Base-by-base conservation (phyloP, 2,113 vertebrate species). In the Ariopsis seemanni region DNA sequence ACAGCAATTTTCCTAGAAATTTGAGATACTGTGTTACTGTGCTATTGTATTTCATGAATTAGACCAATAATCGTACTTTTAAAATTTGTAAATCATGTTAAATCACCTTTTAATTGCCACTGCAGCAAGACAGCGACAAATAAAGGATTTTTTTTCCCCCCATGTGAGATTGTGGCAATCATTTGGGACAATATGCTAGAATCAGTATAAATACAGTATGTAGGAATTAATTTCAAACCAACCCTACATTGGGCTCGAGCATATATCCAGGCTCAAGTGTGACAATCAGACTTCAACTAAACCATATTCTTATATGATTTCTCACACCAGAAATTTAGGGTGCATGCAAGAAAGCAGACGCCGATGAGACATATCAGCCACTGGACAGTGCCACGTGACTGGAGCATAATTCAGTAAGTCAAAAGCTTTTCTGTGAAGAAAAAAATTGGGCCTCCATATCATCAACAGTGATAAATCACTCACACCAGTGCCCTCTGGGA, bases 401-500 rank as follows among this genome's bases (percentile, higher is more conserved):
- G 85, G 82, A 90, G 57, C 60, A 65, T 77, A 90, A 77, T 27
- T 30, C 15, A 22, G 77, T 62, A 69, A 78, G 86, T 63, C 34
- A 85, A 89, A 91, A 86, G 42, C 11, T 6, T 77, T 55, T 11
- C 5, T 48, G 48, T 69, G 9, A 80, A 69, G 34, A 84, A 50
- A 7, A 88, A 52, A 74, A 14, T 81, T 20, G 79, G 77, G 5
- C 77, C 63, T 86, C 90, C 87, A 89, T 88, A 91, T 90, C 91
- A 83, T 81, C 25, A 77, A 65, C 55, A 88, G 89, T 91, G 69
- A 91, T 30, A 72, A 86, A n/a, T 52, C 27, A 81, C 20, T 27
- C 81, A 48, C 30, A 30, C 58, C n/a, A 83, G 52, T 27, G 72
- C 65, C 87, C 87, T 57, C 17, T 3, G 75, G 82, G 57, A 15